These are phyloP conservation scores for Sphaeramia orbicularis DNA, from an alignment of 2,797 vertebrate genomes.

Conservation along the genomic window DNA sequence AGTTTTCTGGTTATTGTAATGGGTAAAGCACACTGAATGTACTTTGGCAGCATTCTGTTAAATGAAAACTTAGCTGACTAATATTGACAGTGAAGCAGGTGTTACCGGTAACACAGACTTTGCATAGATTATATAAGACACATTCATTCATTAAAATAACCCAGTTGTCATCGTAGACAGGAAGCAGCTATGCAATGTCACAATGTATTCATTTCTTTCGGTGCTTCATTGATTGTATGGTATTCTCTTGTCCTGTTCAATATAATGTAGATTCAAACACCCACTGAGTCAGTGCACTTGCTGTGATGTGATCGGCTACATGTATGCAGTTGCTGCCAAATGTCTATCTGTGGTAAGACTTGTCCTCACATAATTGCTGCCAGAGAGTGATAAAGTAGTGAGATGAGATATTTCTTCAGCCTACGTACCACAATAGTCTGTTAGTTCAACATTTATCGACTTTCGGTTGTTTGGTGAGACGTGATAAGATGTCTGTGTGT, in stretches of 20 bases:
- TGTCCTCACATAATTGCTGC: slow-evolving; percentile 27
- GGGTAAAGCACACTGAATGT: neutral
- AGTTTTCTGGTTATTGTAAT: neutral
- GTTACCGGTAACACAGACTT: neutral
- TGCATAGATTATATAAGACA: neutral
- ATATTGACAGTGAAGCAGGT: neutral
- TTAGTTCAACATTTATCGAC: too few relatives aligned
- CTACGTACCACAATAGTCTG: neutral
- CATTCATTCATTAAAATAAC: slow-evolving; percentile 10
- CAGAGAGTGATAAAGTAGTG: slow-evolving; percentile 26
- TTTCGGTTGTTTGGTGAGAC: too few relatives aligned
- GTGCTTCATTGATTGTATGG: slow-evolving; percentile 2
- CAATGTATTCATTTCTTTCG: slow-evolving; percentile 8
- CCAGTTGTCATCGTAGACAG: slow-evolving; percentile 2
- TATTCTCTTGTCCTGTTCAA: slow-evolving; percentile 15
- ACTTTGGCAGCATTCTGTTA: neutral
- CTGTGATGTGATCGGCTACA: neutral
- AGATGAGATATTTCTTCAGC: slow-evolving; percentile 34
- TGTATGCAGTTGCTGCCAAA: neutral
- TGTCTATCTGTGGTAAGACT: slow-evolving; percentile 29
- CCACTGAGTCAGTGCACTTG: neutral
- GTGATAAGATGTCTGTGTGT: too few relatives aligned
- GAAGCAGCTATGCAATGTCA: slow-evolving; percentile 16
- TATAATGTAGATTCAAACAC: slow-evolving; percentile 11
- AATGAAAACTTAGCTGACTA: neutral